phyloP scores from a whole-genome alignment of 2,797 vertebrate genomes.

The Lepus townsendii region DNA sequence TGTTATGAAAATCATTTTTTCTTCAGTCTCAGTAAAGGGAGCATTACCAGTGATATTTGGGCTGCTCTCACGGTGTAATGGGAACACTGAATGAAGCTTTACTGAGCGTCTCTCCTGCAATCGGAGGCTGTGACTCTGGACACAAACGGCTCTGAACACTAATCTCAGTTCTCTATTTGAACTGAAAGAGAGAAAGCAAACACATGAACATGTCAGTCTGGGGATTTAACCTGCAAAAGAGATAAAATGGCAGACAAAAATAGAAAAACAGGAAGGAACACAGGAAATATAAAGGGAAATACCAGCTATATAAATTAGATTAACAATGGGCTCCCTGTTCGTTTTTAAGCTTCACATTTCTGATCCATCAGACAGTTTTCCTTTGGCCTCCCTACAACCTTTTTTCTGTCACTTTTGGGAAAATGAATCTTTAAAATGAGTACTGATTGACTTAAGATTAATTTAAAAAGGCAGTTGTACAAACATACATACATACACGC shows the following conservation, averaged over 20 bases:
- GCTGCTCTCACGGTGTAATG: not conserved
- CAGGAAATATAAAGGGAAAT: conserved; percentile 8
- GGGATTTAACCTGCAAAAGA: conserved; percentile 60
- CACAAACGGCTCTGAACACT: conserved; percentile 52
- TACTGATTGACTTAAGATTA: not conserved
- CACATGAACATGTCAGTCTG: conserved; percentile 32
- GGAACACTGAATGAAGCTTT: conserved; percentile 56
- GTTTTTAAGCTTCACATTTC: conserved; percentile 50
- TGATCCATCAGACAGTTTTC: conserved; percentile 2
- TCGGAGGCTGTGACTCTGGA: conserved; percentile 34
- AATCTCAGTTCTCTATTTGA: conserved; percentile 65
- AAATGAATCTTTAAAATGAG: conserved; percentile 37
- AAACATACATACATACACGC: not conserved
- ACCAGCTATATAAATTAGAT: conserved; percentile 57
- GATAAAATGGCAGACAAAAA: conserved; percentile 68
- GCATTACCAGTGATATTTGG: conserved; percentile 20
- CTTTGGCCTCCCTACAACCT: not conserved
- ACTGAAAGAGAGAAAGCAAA: conserved; percentile 72
- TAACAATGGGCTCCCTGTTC: not conserved
- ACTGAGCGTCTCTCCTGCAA: conserved; percentile 23
- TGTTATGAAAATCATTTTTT: conserved; percentile 19
- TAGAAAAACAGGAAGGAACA: conserved; percentile 47
- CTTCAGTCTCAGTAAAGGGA: not conserved
- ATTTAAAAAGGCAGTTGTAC: not conserved
- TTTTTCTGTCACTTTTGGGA: not conserved